Percentiles rank a stretch among this genome's conserved stretches.
Evolutionary conservation across 2,797 vertebrate genomes (phyloP).

Genomic region (Cyprinodon diabolis): DNA sequence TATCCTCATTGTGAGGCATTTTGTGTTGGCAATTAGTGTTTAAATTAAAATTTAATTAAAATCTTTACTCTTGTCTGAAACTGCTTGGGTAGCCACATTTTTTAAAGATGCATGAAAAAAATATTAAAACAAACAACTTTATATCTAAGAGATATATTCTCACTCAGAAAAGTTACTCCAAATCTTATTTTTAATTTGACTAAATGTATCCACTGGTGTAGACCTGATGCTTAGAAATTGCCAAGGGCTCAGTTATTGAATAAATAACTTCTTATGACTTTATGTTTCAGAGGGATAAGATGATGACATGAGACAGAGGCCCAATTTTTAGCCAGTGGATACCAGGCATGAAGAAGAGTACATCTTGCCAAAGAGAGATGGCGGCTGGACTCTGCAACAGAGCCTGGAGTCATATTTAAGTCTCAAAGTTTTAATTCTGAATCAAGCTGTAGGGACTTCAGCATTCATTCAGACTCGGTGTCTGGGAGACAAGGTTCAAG

Average conservation of each 20-base stretch:
- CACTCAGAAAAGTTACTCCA: neutral
- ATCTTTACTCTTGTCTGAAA: neutral
- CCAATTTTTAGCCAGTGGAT: neutral
- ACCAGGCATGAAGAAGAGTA: neutral
- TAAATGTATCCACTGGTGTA: too few species aligned
- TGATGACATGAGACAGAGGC: neutral
- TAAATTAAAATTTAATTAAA: neutral
- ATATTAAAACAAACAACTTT: neutral
- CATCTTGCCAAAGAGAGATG: neutral
- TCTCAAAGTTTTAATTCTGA: neutral
- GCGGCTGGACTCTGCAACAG: neutral
- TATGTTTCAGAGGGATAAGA: neutral
- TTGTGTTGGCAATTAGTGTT: neutral
- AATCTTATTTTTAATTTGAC: too few species aligned
- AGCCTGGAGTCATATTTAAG: neutral
- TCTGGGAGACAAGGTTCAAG: neutral
- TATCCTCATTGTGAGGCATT: neutral
- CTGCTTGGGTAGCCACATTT: neutral
- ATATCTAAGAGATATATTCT: neutral
- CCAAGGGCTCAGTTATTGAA: neutral
- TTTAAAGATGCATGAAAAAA: neutral
- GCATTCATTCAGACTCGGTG: neutral
- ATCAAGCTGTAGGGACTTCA: neutral
- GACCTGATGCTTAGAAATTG: neutral
- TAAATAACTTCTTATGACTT: neutral